phyloP scores from a whole-genome alignment of 1,140 invertebrate genomes.

The Himalopsyche phryganea region DNA sequence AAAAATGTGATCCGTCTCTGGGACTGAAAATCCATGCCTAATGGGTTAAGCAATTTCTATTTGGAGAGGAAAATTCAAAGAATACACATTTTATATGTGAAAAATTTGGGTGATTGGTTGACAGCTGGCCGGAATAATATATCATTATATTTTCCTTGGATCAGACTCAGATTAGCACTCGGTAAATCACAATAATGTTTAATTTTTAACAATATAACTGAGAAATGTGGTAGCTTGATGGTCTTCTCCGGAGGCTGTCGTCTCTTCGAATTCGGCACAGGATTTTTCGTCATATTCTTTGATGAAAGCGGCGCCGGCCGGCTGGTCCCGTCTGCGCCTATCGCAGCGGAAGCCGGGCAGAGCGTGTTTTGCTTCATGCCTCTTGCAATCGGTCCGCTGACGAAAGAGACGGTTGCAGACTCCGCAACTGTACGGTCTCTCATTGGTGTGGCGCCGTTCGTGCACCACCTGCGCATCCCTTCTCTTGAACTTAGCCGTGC shows the following conservation, averaged over 20 bases:
- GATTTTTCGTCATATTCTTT: not conserved
- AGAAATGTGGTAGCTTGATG: slow-evolving; percentile 9
- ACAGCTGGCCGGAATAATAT: too few species aligned
- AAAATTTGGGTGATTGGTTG: too few species aligned
- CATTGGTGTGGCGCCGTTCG: slow-evolving; percentile 16
- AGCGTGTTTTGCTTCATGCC: slow-evolving; percentile 18
- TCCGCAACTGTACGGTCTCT: slow-evolving; percentile 9
- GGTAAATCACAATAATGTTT: too few species aligned
- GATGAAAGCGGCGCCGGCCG: not conserved
- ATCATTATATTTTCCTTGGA: too few species aligned
- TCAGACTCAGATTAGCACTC: too few species aligned
- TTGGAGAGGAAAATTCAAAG: too few species aligned
- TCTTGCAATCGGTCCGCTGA: slow-evolving; percentile 18
- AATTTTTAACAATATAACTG: slow-evolving; percentile 4
- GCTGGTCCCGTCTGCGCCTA: slow-evolving; percentile 4
- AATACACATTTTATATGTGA: too few species aligned
- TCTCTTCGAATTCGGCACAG: not conserved
- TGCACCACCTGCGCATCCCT: slow-evolving; percentile 17
- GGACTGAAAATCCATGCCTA: too few species aligned
- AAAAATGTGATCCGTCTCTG: too few species aligned
- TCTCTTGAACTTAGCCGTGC: slow-evolving; percentile 17
- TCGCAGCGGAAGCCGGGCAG: slow-evolving; percentile 19
- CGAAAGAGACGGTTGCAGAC: slow-evolving; percentile 15
- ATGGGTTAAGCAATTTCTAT: too few species aligned
- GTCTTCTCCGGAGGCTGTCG: slow-evolving; percentile 6